Evolutionary conservation across 1,140 invertebrate species (phyloP).

Genomic region (Tetragnatha versicolor): DNA sequence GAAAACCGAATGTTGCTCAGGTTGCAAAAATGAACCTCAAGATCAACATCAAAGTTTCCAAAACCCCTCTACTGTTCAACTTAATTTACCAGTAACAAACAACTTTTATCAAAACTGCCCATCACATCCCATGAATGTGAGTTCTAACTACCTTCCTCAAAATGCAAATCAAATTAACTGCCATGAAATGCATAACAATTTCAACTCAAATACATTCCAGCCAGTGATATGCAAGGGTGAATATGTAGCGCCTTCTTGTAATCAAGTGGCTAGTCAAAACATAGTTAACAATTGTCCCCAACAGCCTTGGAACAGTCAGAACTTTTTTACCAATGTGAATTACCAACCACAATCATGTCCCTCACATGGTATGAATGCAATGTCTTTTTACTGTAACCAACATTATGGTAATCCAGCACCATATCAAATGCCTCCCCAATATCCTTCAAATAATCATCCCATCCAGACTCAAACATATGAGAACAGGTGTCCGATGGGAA

Average conservation of each 20-base stretch:
- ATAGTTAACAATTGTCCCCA: constrained; percentile 19
- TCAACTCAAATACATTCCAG: constrained; percentile 19
- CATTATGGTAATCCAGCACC: constrained; percentile 26
- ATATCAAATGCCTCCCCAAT: constrained; percentile 22
- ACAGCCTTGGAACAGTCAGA: constrained; percentile 29
- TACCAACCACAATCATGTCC: constrained; percentile 19
- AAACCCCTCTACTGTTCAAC: constrained; percentile 28
- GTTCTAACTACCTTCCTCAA: background rate
- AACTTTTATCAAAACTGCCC: constrained; percentile 18
- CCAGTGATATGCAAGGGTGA: constrained; percentile 32
- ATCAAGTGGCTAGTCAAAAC: constrained; percentile 28
- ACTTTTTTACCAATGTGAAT: background rate
- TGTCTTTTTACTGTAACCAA: constrained; percentile 31
- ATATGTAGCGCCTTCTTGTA: background rate
- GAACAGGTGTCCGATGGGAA: background rate
- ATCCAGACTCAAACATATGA: background rate
- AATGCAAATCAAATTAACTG: constrained; percentile 5
- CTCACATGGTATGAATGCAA: background rate
- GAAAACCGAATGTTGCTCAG: background rate
- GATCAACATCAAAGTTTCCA: background rate
- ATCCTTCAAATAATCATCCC: background rate
- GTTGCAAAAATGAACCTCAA: constrained; percentile 27
- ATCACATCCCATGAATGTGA: background rate
- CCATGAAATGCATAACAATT: constrained; percentile 13
- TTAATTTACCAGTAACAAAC: background rate